phyloP scores from a whole-genome alignment of 2,797 vertebrate genomes.

The Anguilla megastoma region DNA sequence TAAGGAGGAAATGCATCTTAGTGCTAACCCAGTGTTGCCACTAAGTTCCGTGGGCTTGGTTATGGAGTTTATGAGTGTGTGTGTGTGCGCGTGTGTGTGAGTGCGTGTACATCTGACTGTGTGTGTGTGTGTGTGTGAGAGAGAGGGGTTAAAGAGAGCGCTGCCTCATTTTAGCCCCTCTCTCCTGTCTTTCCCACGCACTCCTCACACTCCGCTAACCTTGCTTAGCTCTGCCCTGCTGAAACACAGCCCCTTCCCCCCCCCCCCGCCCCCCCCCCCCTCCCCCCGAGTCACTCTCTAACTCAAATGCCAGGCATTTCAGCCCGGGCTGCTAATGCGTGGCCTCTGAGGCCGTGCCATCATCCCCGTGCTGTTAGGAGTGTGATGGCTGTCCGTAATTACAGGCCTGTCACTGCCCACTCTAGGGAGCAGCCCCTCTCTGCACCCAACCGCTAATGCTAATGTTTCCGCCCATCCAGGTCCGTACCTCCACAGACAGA shows the following conservation, averaged over 20 bases:
- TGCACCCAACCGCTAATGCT: not conserved
- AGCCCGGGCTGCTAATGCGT: not conserved
- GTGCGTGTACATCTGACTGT: too few relatives aligned
- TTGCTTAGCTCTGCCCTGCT: not conserved
- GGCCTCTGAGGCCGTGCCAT: not conserved
- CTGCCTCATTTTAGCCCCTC: not conserved
- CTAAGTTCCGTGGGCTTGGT: not conserved
- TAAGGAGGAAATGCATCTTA: not conserved
- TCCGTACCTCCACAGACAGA: not conserved
- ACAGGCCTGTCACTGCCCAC: not conserved
- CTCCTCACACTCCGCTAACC: not conserved
- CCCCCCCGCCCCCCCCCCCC: not conserved
- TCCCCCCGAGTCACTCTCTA: not conserved
- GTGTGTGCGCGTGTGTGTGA: not conserved
- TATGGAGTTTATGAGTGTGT: constrained; percentile 15
- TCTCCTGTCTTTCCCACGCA: not conserved
- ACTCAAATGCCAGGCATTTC: not conserved
- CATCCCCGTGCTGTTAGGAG: constrained; percentile 27
- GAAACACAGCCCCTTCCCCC: not conserved
- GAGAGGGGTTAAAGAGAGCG: not conserved
- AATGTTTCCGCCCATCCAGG: not conserved
- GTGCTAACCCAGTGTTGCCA: not conserved
- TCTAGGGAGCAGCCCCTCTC: not conserved
- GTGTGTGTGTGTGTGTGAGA: not conserved
- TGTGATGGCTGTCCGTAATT: constrained; percentile 24